Evolutionary conservation across 2,113 vertebrate species (phyloP).

Genomic region (Ploceus nigricollis): DNA sequence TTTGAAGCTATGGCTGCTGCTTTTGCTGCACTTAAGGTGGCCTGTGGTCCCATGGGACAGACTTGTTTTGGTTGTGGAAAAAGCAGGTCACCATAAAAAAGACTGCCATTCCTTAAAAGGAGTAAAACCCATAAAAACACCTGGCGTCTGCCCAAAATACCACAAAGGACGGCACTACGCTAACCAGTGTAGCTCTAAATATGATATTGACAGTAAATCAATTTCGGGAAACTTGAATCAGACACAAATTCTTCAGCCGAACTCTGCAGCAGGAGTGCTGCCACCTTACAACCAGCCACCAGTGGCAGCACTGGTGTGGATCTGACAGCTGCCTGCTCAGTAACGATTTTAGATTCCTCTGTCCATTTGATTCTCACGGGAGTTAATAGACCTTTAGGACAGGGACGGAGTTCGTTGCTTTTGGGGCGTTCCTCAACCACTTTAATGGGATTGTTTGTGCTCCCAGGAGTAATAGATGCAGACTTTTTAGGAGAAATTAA

Average conservation of each 20-base stretch:
- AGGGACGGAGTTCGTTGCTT: neutral
- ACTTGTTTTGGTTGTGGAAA: neutral
- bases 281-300: neutral
- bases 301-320: rapidly evolving
- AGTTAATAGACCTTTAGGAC: neutral
- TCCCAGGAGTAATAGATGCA: neutral
- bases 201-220: neutral
- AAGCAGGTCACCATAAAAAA: neutral
- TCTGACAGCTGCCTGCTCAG: neutral
- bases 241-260: neutral
- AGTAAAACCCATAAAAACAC: neutral
- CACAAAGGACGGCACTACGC: rapidly evolving
- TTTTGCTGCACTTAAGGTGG: neutral
- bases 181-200: neutral
- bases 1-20: neutral
- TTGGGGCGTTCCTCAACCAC: neutral
- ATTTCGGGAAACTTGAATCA: neutral
- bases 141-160: neutral
- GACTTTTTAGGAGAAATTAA: neutral
- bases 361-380: neutral
- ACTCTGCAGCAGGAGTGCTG: neutral
- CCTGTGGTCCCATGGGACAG: neutral
- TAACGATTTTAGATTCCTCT: neutral
- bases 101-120: neutral
- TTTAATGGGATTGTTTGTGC: neutral